Evolutionary conservation across 23 tunicate genomes (phyloP), one percentile per base, ranked within the genome.

Genomic region (Trididemnum clinides): DNA sequence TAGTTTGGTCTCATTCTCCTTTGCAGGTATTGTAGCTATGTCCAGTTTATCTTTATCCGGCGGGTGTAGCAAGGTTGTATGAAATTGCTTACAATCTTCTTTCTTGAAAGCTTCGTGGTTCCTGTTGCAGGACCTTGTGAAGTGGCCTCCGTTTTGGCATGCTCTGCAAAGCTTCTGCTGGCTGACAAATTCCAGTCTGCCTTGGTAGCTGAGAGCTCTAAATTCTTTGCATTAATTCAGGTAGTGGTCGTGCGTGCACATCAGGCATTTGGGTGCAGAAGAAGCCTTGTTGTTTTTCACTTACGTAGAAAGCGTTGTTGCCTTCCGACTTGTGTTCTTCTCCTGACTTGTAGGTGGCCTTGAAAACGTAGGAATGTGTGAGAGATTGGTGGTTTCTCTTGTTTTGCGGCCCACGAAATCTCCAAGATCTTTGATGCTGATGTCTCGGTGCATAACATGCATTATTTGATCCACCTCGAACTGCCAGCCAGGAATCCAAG

Each of bases 51-150:
- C 49, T 12, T 57, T 54, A 1, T 82, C 86, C 30, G 86, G 71
- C 21, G 86, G 86, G 30, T 82, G 86, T 37, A 82, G 26, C 76
- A 82, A 31, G 28, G 86, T 82, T 1, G 86, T 82, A 62, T 82
- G 86, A 0, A 2, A 33, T 25, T 64, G 33, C 29, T 64, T 65
- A 25, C 86, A 82, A 25, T 62, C 76, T 28, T 57, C 58, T 64
- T 82, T 82, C 7, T 38, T 38, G 59, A 76, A 82, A 4, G 71
- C 59, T 28, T 64, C 62, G 30, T 82, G 34, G 25, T 58, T 34
- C 38, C 86, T 36, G 28, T 64, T 1, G 39, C 86, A 82, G 6
- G 64, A n/a, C 29, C 1, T 35, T 23, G 76, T 58, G 39, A 39
- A 25, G 33, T 82, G 76, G 15, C 86, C 86, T 1, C 21, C 38